Conservation (phyloP, 2,113 vertebrate species). For the Brachypteracias leptosomus region DNA sequence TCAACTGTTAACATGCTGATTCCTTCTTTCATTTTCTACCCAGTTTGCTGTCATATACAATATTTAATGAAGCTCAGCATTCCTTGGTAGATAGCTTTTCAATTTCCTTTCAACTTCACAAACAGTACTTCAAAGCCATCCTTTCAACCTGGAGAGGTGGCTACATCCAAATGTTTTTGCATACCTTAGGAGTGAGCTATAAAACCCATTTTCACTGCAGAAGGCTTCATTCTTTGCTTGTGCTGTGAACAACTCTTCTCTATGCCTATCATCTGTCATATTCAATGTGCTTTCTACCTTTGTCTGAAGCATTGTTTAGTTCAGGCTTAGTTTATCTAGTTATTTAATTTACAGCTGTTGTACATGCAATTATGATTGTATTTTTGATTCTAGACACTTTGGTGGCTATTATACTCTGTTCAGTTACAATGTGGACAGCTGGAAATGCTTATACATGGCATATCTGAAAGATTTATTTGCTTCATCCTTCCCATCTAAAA, state of each 20-base stretch:
- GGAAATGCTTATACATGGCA: neutral
- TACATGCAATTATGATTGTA: neutral
- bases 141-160: neutral
- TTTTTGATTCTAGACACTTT: neutral
- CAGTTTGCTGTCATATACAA: neutral
- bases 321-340: constrained; percentile 5
- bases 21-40: neutral
- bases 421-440: neutral
- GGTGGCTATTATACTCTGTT: neutral
- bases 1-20: neutral
- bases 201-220: neutral
- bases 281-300: neutral
- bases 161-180: neutral
- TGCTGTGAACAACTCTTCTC: neutral
- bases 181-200: neutral
- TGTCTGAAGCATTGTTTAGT: neutral
- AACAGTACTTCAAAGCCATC: neutral
- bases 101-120: neutral
- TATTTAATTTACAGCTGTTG: neutral
- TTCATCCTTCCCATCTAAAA: neutral
- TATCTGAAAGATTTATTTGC: neutral
- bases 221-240: neutral
- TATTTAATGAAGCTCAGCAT: neutral
- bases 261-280: neutral
- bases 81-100: neutral